These are phyloP conservation scores for Melanocharis versteri DNA, from an alignment of 2,113 vertebrate species.

Conservation along the genomic window DNA sequence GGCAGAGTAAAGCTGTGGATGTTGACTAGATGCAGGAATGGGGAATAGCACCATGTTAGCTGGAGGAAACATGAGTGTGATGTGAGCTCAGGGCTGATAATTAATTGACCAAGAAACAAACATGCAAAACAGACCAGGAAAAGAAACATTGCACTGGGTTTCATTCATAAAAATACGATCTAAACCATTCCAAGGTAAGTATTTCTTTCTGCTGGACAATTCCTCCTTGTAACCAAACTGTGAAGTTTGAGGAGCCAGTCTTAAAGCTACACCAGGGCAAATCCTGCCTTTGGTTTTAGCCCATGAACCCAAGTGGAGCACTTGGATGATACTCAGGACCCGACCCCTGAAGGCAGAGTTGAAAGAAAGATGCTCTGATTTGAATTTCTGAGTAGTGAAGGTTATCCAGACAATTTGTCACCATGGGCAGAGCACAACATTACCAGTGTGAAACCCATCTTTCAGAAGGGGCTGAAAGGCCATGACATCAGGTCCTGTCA, in stretches of 20 bases:
- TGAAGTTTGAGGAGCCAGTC: neutral
- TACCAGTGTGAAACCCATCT: neutral
- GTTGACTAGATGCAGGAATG: neutral
- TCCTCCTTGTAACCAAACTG: neutral
- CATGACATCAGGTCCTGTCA: neutral
- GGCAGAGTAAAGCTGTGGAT: neutral
- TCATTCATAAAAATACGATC: neutral
- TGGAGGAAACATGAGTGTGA: neutral
- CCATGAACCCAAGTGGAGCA: neutral
- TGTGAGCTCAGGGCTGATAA: neutral
- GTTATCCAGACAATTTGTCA: neutral
- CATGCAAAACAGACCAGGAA: neutral
- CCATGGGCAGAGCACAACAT: neutral
- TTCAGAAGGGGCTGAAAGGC: neutral
- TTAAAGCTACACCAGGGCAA: neutral
- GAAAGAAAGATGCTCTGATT: neutral
- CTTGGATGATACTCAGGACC: neutral
- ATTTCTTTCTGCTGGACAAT: neutral
- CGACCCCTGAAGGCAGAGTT: neutral
- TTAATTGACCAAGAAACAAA: neutral
- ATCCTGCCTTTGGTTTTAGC: neutral
- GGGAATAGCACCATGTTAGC: neutral
- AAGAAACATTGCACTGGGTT: neutral
- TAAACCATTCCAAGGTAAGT: neutral
- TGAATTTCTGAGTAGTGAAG: neutral